Conservation (phyloP, 2,797 vertebrate species). For the Enteromius thamalakanensis region DNA sequence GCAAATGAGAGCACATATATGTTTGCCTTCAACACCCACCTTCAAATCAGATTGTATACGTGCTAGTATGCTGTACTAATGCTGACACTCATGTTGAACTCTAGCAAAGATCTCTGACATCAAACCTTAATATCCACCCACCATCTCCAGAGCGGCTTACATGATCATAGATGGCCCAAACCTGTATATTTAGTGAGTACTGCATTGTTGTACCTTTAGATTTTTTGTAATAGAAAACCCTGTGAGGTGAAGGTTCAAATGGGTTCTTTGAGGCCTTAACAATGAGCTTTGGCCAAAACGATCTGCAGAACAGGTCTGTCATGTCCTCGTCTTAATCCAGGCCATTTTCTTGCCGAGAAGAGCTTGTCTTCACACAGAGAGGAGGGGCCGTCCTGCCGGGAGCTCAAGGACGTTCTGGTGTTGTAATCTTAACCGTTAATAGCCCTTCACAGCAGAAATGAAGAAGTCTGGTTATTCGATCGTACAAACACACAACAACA, state of each 20-base stretch:
- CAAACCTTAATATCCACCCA: background rate
- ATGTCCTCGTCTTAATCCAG: conserved; percentile 22
- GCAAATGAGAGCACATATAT: background rate
- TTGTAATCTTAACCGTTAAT: conserved; percentile 75
- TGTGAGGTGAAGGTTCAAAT: conserved; percentile 39
- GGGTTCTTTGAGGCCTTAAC: conserved; percentile 44
- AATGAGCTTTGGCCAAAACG: conserved; percentile 41
- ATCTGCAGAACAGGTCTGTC: conserved; percentile 51
- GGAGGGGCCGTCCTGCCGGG: conserved; percentile 64
- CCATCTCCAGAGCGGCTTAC: background rate
- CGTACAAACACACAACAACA: background rate
- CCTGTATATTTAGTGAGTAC: background rate
- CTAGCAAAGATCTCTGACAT: background rate
- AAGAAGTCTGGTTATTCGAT: conserved; percentile 28
- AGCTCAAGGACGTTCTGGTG: conserved; percentile 75
- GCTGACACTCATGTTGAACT: conserved; percentile 1
- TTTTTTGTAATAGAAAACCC: background rate
- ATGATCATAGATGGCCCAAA: background rate
- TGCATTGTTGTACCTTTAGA: background rate
- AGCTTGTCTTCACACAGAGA: conserved; percentile 71
- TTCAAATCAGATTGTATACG: background rate
- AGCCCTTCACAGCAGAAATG: conserved; percentile 62
- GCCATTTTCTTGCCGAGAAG: conserved; percentile 63
- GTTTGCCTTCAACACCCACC: conserved; percentile 10
- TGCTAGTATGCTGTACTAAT: background rate